Evolutionary conservation across 1,140 invertebrate species (phyloP), one percentile per base, ranked within the genome.

Genomic region (Leptinotarsa undecemlineata): DNA sequence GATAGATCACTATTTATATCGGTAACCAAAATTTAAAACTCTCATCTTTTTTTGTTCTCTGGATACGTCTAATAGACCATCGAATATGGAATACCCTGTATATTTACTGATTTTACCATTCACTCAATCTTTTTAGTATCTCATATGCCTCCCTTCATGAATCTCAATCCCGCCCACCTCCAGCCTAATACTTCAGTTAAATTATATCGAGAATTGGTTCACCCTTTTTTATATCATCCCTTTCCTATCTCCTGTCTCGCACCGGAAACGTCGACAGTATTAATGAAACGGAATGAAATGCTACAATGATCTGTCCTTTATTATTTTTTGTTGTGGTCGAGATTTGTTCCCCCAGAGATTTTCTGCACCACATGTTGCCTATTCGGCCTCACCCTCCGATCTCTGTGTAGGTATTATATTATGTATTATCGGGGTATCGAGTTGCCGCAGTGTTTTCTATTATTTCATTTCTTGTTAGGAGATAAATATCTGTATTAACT

Each of bases 331-430:
- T 73, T 67, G 51, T 57, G 51, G 51, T 57, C 51, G 51, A 57
- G 51, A 57, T 60, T 48, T 61, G 63, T 68, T 48, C 26, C 67
- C 67, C 67, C 4, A 48, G 19, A 47, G 67, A 68, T 68, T 68
- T 68, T 68, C 67, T 48, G 67, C 48, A 48, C 67, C 67, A 68
- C 67, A 68, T 68, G 67, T 68, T 48, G 67, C 67, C 42, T 48
- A 64, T 48, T 42, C 48, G 15, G 66, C n/a, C 63, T 48, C 71
- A 73, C 62, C 62, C 62, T 64, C n/a, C 13, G 20, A 64, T 23
- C 15, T 23, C 15, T 64, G 62, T 64, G 62, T 64, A 19, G 62
- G 62, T 64, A 64, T 64, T 64, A 64, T 64, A 64, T 64, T 64
- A n/a, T 57, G 51, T 57, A 57, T 57, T 33, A 33, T 33, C 33